Percentiles rank a stretch among this genome's conserved stretches.
Conservation (phyloP, 2,113 vertebrate species). For the Rhabdomys dilectus region DNA sequence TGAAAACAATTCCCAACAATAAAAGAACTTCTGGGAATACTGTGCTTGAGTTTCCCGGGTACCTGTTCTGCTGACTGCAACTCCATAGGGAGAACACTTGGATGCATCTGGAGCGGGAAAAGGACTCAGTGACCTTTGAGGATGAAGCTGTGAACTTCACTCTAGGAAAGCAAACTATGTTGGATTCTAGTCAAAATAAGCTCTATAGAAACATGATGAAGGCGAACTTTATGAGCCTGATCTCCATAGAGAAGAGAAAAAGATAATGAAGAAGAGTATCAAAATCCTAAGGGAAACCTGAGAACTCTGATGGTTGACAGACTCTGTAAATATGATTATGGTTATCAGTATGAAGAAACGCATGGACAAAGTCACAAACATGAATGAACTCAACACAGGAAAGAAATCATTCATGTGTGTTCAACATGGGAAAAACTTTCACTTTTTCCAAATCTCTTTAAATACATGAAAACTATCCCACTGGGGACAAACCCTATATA, state of each 20-base stretch:
- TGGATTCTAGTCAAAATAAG: not conserved
- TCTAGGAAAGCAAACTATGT: not conserved
- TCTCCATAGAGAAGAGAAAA: not conserved
- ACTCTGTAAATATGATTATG: not conserved
- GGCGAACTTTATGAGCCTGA: not conserved
- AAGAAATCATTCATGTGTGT: not conserved
- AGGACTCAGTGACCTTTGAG: not conserved
- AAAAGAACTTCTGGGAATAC: too few species aligned
- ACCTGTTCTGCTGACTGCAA: too few species aligned
- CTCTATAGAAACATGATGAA: not conserved
- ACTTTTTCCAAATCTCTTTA: not conserved
- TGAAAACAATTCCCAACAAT: too few species aligned
- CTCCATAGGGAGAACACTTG: too few species aligned
- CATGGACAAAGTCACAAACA: not conserved
- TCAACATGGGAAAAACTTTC: not conserved
- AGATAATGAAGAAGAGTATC: not conserved
- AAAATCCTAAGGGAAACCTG: not conserved
- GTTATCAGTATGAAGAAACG: not conserved
- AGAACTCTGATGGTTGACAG: not conserved
- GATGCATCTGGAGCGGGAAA: too few species aligned
- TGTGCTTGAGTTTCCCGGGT: too few species aligned
- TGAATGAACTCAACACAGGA: slow-evolving; percentile 3
- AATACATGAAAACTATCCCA: not conserved
- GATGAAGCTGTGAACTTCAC: slow-evolving; percentile 20
- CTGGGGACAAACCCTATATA: not conserved